These are phyloP conservation scores for Caenorhabditis elegans DNA, from an alignment of 1,140 invertebrate genomes.

Conservation along the genomic window WBcel235 BX284605.5:15228501-15229000, in stretches of 20 bases:
- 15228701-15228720: too few relatives aligned
- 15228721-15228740: too few relatives aligned
- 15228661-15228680: too few relatives aligned
- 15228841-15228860: background rate
- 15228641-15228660: too few relatives aligned
- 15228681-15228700: too few relatives aligned
- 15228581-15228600: slow-evolving; percentile 34
- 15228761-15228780: too few relatives aligned
- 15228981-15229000: slow-evolving; percentile 36
- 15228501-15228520: slow-evolving; percentile 80
- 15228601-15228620: too few relatives aligned
- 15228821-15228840: too few relatives aligned
- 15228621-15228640: too few relatives aligned
- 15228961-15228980: slow-evolving; percentile 36
- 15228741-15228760: too few relatives aligned
- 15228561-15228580: slow-evolving; percentile 70
- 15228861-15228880: background rate
- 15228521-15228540: slow-evolving; percentile 76
- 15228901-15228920: background rate
- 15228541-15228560: slow-evolving; percentile 76
- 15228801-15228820: too few relatives aligned
- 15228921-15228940: slow-evolving; percentile 45
- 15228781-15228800: too few relatives aligned
- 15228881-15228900: background rate
- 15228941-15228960: slow-evolving; percentile 63